Evolutionary conservation across 2,888 invertebrate species (phyloP).

Genomic region (Dendrolimus pini): DNA sequence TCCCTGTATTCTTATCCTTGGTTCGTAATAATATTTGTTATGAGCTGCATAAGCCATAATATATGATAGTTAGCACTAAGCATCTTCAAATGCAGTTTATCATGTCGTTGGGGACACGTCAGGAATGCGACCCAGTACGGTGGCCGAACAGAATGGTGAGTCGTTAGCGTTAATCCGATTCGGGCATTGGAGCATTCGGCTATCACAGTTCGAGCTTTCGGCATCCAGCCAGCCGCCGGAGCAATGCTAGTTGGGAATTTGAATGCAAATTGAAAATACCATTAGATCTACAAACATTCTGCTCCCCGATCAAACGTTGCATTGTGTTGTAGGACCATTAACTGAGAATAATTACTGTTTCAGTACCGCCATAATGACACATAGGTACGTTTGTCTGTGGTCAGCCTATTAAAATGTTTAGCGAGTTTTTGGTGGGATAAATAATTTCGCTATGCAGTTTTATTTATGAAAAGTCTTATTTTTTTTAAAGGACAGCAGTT

Average conservation of each 20-base stretch:
- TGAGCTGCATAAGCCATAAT: no score
- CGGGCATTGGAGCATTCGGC: constrained; percentile 53
- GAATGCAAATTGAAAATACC: constrained; percentile 71
- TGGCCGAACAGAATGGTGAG: constrained; percentile 53
- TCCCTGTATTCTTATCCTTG: no score
- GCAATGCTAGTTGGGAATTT: constrained; percentile 58
- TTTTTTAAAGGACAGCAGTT: no score
- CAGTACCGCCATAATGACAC: constrained; percentile 1
- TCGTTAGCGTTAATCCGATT: constrained; percentile 71
- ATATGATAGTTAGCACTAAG: no score
- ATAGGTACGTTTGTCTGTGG: no score
- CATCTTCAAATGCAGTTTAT: not conserved
- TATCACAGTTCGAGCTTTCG: constrained; percentile 36
- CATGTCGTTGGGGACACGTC: constrained; percentile 20
- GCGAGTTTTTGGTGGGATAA: no score
- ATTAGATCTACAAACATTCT: constrained; percentile 67
- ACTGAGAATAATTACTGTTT: constrained; percentile 35
- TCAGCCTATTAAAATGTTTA: no score
- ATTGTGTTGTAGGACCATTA: constrained; percentile 29
- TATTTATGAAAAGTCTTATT: no score
- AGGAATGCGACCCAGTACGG: constrained; percentile 35
- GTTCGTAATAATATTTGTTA: no score
- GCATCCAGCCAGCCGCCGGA: constrained; percentile 33
- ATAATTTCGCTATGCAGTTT: no score
- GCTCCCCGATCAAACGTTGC: constrained; percentile 47